Evolutionary conservation across 2,113 vertebrate species (phyloP).

Genomic region (Corythornis cristatus): DNA sequence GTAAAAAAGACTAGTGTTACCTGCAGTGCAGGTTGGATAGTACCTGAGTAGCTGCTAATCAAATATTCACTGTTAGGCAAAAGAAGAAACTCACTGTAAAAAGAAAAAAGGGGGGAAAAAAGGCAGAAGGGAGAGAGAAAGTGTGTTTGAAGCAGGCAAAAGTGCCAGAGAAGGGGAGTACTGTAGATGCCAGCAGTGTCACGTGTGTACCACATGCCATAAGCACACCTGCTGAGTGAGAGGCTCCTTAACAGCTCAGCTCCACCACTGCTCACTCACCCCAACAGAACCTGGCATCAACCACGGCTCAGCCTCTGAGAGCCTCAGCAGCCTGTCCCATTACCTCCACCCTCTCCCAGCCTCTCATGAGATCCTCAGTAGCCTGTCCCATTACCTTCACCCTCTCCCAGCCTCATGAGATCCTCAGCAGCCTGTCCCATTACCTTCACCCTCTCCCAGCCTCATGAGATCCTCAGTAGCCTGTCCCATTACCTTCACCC

Average conservation of each 20-base stretch:
- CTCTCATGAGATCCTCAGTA: too few species aligned
- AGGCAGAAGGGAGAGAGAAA: neutral
- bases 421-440: too few species aligned
- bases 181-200: neutral
- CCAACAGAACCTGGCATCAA: neutral
- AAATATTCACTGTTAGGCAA: conserved; percentile 51
- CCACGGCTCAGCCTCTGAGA: neutral
- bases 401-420: too few species aligned
- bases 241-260: neutral
- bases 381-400: too few species aligned
- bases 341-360: too few species aligned
- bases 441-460: too few species aligned
- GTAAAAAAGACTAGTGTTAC: neutral
- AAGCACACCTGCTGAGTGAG: neutral
- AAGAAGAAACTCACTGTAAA: neutral
- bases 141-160: neutral
- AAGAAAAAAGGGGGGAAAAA: neutral
- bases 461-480: too few species aligned
- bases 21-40: neutral
- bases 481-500: too few species aligned
- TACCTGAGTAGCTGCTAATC: conserved; percentile 25
- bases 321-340: too few species aligned
- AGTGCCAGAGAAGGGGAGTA: neutral
- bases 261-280: neutral
- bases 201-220: neutral